Evolutionary conservation across 2,888 invertebrate species (phyloP), one percentile per base, ranked within the genome.

Genomic region (Horisme vitalbata): DNA sequence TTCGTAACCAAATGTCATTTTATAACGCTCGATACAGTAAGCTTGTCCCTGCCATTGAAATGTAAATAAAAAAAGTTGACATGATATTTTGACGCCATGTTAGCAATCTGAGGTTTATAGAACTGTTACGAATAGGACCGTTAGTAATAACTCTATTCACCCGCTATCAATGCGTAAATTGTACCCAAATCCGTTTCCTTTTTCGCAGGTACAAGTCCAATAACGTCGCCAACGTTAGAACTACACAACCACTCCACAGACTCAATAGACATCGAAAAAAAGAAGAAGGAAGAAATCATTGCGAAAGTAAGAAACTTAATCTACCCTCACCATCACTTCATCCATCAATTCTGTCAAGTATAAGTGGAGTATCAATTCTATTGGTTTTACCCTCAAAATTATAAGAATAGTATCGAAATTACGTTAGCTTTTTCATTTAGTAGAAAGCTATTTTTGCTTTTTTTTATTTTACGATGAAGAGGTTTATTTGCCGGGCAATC

Each of bases 231-330:
- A 41, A 74, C 85, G 67, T 70, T 85, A 86, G 92, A 92, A 49
- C 88, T 92, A 67, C 93, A 93, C 88, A 95, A 95, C 80, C 95
- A 95, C 90, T 94, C 94, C 76, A 94, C 94, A 84, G 95, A 96
- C 87, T 94, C 94, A 56, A 92, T 93, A 75, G 94, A 94, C 62
- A 65, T 85, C 57, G 92, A 91, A 64, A 94, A 94, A 75, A 94
- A 94, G 81, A 94, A 94, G 82, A 89, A 91, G 68, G 92, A 92
- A 59, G 92, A 92, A 36, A 73, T 83, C 45, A 84, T 93, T 79
- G 88, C 92, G 63, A 87, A 88, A 83, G 88, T 89, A 63, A 83
- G 86, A 75, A 46, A 13, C 2, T 1, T 35, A 32, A 9, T 32
- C 13, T 24, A 14, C 8, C 27, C 31, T 24, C 35, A 31, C 15